Evolutionary conservation across 2,113 vertebrate genomes (phyloP), one percentile per base, ranked within the genome.

Genomic region (Sander vitreus): DNA sequence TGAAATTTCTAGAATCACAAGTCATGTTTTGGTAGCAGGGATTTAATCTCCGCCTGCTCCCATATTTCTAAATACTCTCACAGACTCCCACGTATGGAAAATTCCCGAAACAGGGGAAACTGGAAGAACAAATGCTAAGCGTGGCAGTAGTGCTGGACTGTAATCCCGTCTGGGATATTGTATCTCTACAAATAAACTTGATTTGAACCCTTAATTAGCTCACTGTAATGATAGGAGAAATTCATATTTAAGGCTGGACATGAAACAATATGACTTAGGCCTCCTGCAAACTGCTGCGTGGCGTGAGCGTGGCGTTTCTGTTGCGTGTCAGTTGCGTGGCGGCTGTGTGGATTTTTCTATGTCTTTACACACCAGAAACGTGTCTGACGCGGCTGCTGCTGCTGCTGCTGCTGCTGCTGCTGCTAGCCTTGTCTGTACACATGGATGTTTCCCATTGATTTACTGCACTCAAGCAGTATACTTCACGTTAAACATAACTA

Each of bases 181-280:
- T 8, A 23, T 74, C 23, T 13, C 21, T 62, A 54, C 33, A 68
- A 70, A 50, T 16, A 18, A 69, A 66, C 25, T 23, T 30, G 2
- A 68, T 21, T 39, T 30, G 21, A 36, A 76, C 30, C 43, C 23
- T 73, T 21, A 58, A 66, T 50, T 33, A 71, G 47, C 18, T n/a
- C 19, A 33, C 14, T 10, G 36, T 6, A 50, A 0, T 39, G 7
- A 39, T 10, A 43, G 39, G 12, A 58, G 5, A 15, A 33, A 71
- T 25, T 2, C 5, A 33, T 10, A 75, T 62, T 27, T 59, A 45
- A 60, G 51, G 57, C 43, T 60, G 16, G 43, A 54, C 36, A 73
- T 12, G 11, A 84, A 71, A 30, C n/a, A 43, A 54, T 19, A 12
- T 14, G 10, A 57, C 4, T 54, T 23, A 19, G 27, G 27, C 27